phyloP scores from a whole-genome alignment of 1,140 invertebrate genomes.

The Zaprionus ghesquierei region DNA sequence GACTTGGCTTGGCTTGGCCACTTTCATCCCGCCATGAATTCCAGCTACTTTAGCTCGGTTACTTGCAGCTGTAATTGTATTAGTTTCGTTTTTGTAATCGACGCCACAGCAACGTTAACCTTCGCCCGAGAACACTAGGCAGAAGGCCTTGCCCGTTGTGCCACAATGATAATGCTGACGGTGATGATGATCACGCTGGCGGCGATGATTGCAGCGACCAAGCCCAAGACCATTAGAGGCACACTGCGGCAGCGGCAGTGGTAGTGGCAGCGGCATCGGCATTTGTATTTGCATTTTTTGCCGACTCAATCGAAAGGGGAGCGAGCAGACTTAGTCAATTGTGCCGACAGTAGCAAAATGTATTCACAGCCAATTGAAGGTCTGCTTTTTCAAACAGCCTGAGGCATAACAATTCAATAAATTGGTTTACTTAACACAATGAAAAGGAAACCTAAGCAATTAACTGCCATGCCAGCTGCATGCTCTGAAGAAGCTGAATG shows the following conservation, averaged over 20 bases:
- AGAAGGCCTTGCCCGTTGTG: constrained; percentile 48
- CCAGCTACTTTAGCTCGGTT: constrained; percentile 51
- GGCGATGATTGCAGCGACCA: constrained; percentile 15
- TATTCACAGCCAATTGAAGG: constrained; percentile 27
- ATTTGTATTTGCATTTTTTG: constrained; percentile 64
- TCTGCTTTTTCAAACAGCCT: not conserved
- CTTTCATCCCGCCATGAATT: constrained; percentile 52
- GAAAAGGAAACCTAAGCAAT: not conserved
- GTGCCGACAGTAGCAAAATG: constrained; percentile 58
- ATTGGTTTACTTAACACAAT: constrained; percentile 14
- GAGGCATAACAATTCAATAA: constrained; percentile 67
- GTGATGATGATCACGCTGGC: constrained; percentile 3
- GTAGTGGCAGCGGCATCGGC: constrained; percentile 57
- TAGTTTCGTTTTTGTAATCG: constrained; percentile 62
- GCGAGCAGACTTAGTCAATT: constrained; percentile 43
- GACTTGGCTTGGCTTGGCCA: not conserved
- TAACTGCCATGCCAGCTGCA: not conserved
- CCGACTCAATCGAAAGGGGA: constrained; percentile 59
- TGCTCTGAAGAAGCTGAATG: not conserved
- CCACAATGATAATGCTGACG: constrained; percentile 24
- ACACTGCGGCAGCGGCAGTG: not conserved
- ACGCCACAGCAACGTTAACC: constrained; percentile 45
- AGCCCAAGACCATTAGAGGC: constrained; percentile 66
- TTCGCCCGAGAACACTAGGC: constrained; percentile 64
- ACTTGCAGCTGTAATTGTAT: constrained; percentile 49